Evolutionary conservation across 2,797 vertebrate genomes (phyloP).

Genomic region (Cossypha heuglini): DNA sequence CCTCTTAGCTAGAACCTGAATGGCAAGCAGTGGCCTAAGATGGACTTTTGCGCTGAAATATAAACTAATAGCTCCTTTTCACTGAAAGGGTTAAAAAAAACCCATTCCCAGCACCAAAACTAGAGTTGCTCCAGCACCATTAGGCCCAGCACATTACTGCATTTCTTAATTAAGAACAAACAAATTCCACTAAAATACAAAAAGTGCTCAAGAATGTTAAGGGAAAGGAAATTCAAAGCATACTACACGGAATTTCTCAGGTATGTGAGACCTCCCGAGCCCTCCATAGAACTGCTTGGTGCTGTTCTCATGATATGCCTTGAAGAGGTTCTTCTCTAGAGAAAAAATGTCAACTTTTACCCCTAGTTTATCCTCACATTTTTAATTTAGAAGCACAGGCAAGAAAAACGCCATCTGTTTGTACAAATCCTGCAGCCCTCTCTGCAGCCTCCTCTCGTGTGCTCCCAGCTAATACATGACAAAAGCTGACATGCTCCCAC

Average conservation of each 20-base stretch:
- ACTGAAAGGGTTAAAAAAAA: neutral
- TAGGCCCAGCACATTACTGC: neutral
- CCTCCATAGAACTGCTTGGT: neutral
- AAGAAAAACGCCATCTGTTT: constrained; percentile 59
- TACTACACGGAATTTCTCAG: neutral
- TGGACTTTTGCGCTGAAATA: neutral
- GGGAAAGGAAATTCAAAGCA: neutral
- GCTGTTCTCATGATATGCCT: neutral
- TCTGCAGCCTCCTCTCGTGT: neutral
- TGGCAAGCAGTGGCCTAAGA: neutral
- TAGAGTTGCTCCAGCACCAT: neutral
- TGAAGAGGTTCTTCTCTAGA: neutral
- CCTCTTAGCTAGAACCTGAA: neutral
- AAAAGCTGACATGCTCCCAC: constrained; percentile 33
- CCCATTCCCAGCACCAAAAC: neutral
- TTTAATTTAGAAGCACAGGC: constrained; percentile 57
- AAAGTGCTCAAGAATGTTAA: neutral
- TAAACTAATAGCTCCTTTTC: neutral
- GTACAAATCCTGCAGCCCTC: neutral
- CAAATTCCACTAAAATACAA: neutral
- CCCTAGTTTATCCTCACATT: constrained; percentile 1
- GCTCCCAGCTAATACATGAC: neutral
- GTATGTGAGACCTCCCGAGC: neutral
- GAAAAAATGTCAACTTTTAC: constrained; percentile 44
- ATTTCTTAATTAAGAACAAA: neutral